phyloP scores from a whole-genome alignment of 64 coral and sea anemone genomes.

The Orbicella faveolata region DNA sequence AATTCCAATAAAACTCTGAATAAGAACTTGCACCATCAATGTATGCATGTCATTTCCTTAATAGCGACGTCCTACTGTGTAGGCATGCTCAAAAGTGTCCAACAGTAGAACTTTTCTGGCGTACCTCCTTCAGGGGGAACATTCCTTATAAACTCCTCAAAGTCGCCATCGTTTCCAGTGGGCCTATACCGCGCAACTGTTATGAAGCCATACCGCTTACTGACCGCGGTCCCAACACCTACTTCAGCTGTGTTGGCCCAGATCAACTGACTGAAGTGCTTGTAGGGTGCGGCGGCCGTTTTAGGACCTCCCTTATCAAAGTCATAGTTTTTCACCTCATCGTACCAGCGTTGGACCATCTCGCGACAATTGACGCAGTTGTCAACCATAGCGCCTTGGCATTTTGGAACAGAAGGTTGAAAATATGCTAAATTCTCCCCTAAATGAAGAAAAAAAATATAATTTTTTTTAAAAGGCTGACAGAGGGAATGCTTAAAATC shows the following conservation, averaged over 20 bases:
- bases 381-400: slow-evolving; percentile 68
- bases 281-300: slow-evolving; percentile 23
- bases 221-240: slow-evolving; percentile 83
- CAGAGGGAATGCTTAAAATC: no score
- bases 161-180: slow-evolving; percentile 62
- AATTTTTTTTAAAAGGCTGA: neutral
- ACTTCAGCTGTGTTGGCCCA: slow-evolving; percentile 84
- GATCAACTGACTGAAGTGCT: slow-evolving; percentile 87
- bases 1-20: no score
- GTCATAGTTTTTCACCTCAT: slow-evolving; percentile 79
- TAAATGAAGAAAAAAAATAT: slow-evolving; percentile 21
- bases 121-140: slow-evolving; percentile 87
- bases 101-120: neutral
- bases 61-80: no score
- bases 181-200: slow-evolving; percentile 86
- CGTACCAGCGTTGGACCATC: slow-evolving; percentile 91
- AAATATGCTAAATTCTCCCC: slow-evolving; percentile 91
- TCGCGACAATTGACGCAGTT: slow-evolving; percentile 86
- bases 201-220: slow-evolving; percentile 89
- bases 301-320: slow-evolving; percentile 69
- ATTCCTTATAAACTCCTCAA: slow-evolving; percentile 64
- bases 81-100: neutral
- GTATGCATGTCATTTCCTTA: no score
- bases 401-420: slow-evolving; percentile 83
- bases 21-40: no score